These are phyloP conservation scores for Calameuta idolon DNA, from an alignment of 2,888 invertebrate species.

Conservation along the genomic window DNA sequence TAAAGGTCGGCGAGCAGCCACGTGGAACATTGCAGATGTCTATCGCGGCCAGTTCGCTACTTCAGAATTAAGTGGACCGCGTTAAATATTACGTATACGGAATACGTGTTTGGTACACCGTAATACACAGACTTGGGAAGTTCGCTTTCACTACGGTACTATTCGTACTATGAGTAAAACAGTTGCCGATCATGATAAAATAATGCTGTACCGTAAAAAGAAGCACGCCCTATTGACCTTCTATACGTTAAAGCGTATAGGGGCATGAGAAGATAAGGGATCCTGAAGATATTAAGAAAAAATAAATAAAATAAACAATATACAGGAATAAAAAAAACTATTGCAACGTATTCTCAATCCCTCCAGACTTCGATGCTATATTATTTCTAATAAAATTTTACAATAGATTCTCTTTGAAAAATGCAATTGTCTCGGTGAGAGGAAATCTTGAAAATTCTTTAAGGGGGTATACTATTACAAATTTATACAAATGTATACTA, in stretches of 20 bases:
- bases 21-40: slow-evolving; percentile 53
- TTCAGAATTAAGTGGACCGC: slow-evolving; percentile 60
- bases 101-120: not conserved
- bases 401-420: not conserved
- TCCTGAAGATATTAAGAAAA: slow-evolving; percentile 58
- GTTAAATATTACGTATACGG: slow-evolving; percentile 6
- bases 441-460: not conserved
- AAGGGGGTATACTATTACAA: too few species aligned
- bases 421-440: too few species aligned
- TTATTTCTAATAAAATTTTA: not conserved
- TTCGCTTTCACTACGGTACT: slow-evolving; percentile 1
- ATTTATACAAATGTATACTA: too few species aligned
- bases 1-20: not conserved
- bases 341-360: not conserved
- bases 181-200: slow-evolving; percentile 56
- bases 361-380: not conserved
- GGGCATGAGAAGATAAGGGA: slow-evolving; percentile 14
- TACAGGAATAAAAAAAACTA: not conserved
- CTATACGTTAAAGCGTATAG: slow-evolving; percentile 12
- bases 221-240: slow-evolving; percentile 56
- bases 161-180: slow-evolving; percentile 46
- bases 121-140: not conserved
- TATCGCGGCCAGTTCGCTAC: slow-evolving; percentile 44
- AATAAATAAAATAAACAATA: not conserved
- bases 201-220: slow-evolving; percentile 50